Conservation (phyloP, 2,113 vertebrate genomes). For the Apaloderma vittatum region DNA sequence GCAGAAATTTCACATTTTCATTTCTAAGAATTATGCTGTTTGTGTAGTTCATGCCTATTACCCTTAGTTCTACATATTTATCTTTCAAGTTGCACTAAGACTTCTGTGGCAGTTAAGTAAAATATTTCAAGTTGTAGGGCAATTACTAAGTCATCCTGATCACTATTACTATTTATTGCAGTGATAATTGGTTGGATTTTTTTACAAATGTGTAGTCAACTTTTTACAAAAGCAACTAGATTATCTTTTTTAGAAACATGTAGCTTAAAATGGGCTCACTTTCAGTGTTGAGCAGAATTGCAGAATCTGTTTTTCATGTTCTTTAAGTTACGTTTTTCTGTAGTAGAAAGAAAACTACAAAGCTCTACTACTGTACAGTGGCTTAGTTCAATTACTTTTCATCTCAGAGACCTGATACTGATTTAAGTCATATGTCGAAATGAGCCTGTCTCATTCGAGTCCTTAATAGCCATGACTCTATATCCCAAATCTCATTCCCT, state of each 20-base stretch:
- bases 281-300: not conserved
- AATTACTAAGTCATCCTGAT: constrained; percentile 8
- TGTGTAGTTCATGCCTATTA: not conserved
- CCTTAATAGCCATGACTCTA: not conserved
- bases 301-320: not conserved
- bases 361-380: not conserved
- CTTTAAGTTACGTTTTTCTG: not conserved
- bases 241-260: not conserved
- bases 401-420: not conserved
- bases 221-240: not conserved
- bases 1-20: constrained; percentile 8
- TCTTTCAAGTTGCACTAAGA: not conserved
- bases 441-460: not conserved
- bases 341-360: not conserved
- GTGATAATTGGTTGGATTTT: not conserved
- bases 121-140: constrained; percentile 9
- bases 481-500: not conserved
- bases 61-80: not conserved
- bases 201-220: not conserved
- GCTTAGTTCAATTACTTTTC: not conserved
- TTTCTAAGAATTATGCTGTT: constrained; percentile 13
- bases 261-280: not conserved
- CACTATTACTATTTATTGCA: not conserved
- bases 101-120: not conserved
- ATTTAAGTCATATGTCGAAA: not conserved